phyloP scores from a whole-genome alignment of 2,113 vertebrate species.

The Xiphias gladius region DNA sequence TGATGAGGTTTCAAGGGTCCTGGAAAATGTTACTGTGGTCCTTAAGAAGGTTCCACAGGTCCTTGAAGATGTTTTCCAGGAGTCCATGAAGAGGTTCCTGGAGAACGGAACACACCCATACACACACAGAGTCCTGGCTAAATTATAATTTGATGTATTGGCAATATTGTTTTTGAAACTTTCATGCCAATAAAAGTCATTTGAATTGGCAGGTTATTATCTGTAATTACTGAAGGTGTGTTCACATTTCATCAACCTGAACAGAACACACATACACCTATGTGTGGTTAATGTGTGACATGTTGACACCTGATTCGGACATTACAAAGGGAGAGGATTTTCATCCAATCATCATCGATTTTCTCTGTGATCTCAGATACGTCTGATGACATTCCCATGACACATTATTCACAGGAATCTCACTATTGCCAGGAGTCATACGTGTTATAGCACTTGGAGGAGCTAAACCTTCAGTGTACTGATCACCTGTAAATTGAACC shows the following conservation, averaged over 20 bases:
- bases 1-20: not conserved
- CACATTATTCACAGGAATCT: constrained; percentile 5
- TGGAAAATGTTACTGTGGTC: not conserved
- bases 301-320: not conserved
- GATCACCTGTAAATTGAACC: too few relatives aligned
- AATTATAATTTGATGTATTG: too few relatives aligned
- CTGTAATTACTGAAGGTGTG: not conserved
- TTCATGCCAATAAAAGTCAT: too few relatives aligned
- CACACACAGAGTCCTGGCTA: too few relatives aligned
- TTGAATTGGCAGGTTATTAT: not conserved
- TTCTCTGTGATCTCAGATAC: constrained; percentile 21
- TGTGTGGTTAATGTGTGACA: not conserved
- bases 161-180: too few relatives aligned
- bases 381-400: constrained; percentile 9
- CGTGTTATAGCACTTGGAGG: too few relatives aligned
- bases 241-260: not conserved
- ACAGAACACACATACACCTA: not conserved
- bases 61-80: too few relatives aligned
- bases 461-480: too few relatives aligned
- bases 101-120: too few relatives aligned
- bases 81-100: too few relatives aligned
- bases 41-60: too few relatives aligned
- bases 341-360: not conserved
- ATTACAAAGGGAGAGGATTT: constrained; percentile 8
- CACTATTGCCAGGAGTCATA: too few relatives aligned